Evolutionary conservation across 2,888 invertebrate species (phyloP).

Genomic region (Drosophila crucigera): DNA sequence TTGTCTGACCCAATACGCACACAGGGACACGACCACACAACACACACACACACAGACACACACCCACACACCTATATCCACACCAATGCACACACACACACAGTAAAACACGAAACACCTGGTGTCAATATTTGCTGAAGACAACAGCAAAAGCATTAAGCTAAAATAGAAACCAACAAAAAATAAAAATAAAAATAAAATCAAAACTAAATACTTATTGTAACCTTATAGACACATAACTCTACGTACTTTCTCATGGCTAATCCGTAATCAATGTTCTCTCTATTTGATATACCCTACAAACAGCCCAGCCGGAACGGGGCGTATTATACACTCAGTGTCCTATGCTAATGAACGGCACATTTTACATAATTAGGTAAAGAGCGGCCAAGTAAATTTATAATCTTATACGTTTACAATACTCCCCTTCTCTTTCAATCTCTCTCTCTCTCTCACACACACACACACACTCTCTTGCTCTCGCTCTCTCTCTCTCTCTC

Average conservation of each 20-base stretch:
- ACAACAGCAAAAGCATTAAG: slow-evolving; percentile 19
- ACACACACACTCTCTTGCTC: slow-evolving; percentile 5
- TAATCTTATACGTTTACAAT: slow-evolving; percentile 26
- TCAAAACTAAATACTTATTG: slow-evolving; percentile 28
- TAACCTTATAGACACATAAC: slow-evolving; percentile 22
- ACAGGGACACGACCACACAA: slow-evolving; percentile 15
- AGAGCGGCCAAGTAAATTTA: slow-evolving; percentile 56
- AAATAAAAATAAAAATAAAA: slow-evolving; percentile 7
- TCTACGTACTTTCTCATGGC: slow-evolving; percentile 23
- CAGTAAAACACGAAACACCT: slow-evolving; percentile 11
- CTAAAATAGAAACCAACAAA: slow-evolving; percentile 3
- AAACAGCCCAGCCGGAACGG: slow-evolving; percentile 84
- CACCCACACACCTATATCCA: slow-evolving; percentile 14
- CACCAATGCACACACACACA: slow-evolving; percentile 19
- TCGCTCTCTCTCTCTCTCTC: slow-evolving; percentile 35
- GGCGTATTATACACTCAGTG: slow-evolving; percentile 85
- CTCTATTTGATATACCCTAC: slow-evolving; percentile 55
- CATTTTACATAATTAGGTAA: slow-evolving; percentile 86
- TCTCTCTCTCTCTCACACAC: slow-evolving; percentile 5
- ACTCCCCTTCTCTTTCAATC: slow-evolving; percentile 10
- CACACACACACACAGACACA: slow-evolving; percentile 16
- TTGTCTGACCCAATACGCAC: slow-evolving; percentile 54
- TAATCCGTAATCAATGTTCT: slow-evolving; percentile 57
- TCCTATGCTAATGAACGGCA: slow-evolving; percentile 85
- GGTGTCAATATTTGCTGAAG: slow-evolving; percentile 52